Base-by-base conservation (phyloP, 2,113 vertebrate species). In the Hippocampus mohnikei region DNA sequence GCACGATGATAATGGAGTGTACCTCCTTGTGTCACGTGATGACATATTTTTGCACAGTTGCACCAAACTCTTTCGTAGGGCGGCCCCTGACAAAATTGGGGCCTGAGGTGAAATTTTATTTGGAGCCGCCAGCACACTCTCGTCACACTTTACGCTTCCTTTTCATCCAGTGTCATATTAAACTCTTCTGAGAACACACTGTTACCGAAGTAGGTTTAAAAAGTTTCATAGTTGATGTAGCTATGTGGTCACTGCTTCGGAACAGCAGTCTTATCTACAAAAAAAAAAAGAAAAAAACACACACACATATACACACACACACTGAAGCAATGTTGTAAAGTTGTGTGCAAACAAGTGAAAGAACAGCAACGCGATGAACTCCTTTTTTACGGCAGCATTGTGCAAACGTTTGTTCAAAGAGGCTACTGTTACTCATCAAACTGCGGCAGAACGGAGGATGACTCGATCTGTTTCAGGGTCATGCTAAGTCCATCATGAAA, bases 351-450 rank as follows among this genome's bases (percentile, higher is more conserved):
- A 46, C 63, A 65, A 65, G 63, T 65, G 63, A 46, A 65, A 65
- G 42, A 65, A 48, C 23, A 46, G 42, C 13, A 48, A 46, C 23
- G 42, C 16, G n/a, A 33, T 33, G 27, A 60, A 60, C 58, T 60
- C 58, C 13, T 18, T 33, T 60, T 60, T 60, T 60, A 33, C 58
- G 58, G 15, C 27, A 20, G 58, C 27, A 6, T 60, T 60, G 33
- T 7, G 58, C 27, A 60, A 33, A 60, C 25, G n/a, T 44, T n/a
- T 44, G 40, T 10, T 65, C 8, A 46, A 65, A 48, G 63, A 46
- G 63, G 63, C 63, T 65, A 65, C 63, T 48, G 63, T 65, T 65
- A 48, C 23, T 65, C n/a, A 65, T 65, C 63, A 65, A 65, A 65
- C 63, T 27, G 42, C 41, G 8, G 41, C 23, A 13, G 21, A 65